phyloP scores from a whole-genome alignment of 2,113 vertebrate genomes.

The Hippocampus comes region DNA sequence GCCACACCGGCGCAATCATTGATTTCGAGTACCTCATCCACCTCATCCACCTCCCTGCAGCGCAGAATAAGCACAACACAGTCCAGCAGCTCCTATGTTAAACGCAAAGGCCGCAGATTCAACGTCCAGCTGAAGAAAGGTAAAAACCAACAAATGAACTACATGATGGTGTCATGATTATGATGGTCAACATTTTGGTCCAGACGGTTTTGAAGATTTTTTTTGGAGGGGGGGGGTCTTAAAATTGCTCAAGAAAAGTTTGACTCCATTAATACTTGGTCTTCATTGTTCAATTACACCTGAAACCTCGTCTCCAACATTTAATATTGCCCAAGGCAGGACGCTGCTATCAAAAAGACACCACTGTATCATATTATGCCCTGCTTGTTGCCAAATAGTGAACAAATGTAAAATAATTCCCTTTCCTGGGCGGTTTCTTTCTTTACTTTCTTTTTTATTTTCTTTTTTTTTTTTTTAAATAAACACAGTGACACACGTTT shows the following conservation, averaged over 20 bases:
- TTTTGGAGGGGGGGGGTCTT: too few species aligned
- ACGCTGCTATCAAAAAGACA: neutral
- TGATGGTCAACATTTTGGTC: neutral
- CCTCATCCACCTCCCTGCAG: constrained; percentile 73
- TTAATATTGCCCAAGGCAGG: too few species aligned
- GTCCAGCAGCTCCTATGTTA: constrained; percentile 73
- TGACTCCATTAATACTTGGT: too few species aligned
- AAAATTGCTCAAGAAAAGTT: too few species aligned
- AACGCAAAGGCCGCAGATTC: constrained; percentile 85
- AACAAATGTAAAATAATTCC: too few species aligned
- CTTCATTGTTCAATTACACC: too few species aligned
- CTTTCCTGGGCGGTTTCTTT: too few species aligned
- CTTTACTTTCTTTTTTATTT: too few species aligned
- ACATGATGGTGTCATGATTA: neutral
- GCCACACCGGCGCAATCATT: constrained; percentile 74
- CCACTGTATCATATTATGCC: neutral
- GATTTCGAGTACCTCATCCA: constrained; percentile 71
- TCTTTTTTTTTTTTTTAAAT: too few species aligned
- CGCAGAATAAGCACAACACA: constrained; percentile 69
- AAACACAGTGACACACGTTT: neutral
- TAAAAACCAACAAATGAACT: constrained; percentile 38
- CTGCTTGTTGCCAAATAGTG: neutral
- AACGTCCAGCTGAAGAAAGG: constrained; percentile 92
- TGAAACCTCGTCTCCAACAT: too few species aligned
- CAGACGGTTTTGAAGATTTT: too few species aligned